phyloP scores from a whole-genome alignment of 2,113 vertebrate genomes.

The Mesitornis unicolor region DNA sequence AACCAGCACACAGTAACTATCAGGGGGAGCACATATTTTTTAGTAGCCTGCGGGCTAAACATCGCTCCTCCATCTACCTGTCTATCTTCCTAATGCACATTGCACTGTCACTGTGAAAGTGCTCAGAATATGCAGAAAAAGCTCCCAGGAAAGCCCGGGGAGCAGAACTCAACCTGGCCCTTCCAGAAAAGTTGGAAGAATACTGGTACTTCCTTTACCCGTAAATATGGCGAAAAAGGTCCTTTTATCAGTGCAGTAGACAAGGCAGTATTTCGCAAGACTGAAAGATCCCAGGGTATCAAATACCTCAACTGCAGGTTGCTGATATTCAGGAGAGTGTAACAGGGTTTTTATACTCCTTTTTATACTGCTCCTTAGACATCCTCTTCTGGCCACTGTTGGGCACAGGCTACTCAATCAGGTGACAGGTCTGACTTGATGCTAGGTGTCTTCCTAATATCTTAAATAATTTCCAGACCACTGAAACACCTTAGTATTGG shows the following conservation, averaged over 20 bases:
- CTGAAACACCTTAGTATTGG: neutral
- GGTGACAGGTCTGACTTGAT: neutral
- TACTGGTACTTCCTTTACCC: neutral
- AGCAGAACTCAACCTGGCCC: neutral
- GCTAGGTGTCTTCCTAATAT: neutral
- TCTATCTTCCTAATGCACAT: neutral
- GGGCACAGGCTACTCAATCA: neutral
- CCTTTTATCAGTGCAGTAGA: neutral
- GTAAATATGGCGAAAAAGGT: neutral
- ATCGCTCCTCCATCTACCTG: slow-evolving; percentile 49
- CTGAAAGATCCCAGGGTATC: neutral
- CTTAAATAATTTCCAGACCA: neutral
- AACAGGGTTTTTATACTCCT: neutral
- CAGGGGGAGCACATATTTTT: slow-evolving; percentile 54
- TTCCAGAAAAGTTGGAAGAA: neutral
- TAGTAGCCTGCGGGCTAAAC: slow-evolving; percentile 61
- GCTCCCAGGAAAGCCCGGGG: neutral
- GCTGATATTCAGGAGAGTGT: neutral
- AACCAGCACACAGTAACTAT: slow-evolving; percentile 40
- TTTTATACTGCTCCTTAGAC: neutral
- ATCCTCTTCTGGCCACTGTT: neutral
- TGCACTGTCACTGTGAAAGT: neutral
- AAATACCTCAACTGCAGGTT: neutral
- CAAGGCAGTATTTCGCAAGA: neutral
- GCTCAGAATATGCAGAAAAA: neutral